Evolutionary conservation across 2,797 vertebrate genomes (phyloP).

Genomic region (Thamnophis elegans): DNA sequence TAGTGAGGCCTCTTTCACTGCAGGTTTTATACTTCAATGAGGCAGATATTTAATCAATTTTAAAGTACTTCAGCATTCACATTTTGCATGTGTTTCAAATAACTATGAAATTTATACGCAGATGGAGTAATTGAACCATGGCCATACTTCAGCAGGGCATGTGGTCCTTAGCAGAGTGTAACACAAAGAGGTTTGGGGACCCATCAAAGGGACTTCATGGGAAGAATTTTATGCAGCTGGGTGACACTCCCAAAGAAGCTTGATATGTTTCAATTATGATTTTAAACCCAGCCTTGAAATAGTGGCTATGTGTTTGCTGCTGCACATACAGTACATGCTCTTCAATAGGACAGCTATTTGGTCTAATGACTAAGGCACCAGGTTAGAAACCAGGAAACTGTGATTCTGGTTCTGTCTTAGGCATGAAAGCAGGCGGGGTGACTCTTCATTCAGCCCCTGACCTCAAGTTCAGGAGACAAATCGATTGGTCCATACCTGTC

Average conservation of each 20-base stretch:
- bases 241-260: slow-evolving; percentile 56
- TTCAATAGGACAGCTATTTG: slow-evolving; percentile 12
- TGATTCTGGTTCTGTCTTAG: not conserved
- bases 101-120: slow-evolving; percentile 74
- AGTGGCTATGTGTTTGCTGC: slow-evolving; percentile 43
- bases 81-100: slow-evolving; percentile 73
- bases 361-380: not conserved
- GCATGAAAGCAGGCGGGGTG: not conserved
- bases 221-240: slow-evolving; percentile 69
- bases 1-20: slow-evolving; percentile 59
- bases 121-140: slow-evolving; percentile 73
- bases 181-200: slow-evolving; percentile 69
- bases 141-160: slow-evolving; percentile 63
- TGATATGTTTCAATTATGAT: slow-evolving; percentile 64
- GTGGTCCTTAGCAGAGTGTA: slow-evolving; percentile 57
- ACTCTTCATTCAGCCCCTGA: not conserved
- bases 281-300: slow-evolving; percentile 54
- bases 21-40: slow-evolving; percentile 68
- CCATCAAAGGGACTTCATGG: slow-evolving; percentile 69
- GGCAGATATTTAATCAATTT: slow-evolving; percentile 72
- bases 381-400: not conserved
- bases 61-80: slow-evolving; percentile 67
- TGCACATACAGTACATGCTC: slow-evolving; percentile 43
- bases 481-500: not conserved
- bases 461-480: not conserved